Base-by-base conservation (phyloP, 2,797 vertebrate species). In the Chlorospingus flavigularis region DNA sequence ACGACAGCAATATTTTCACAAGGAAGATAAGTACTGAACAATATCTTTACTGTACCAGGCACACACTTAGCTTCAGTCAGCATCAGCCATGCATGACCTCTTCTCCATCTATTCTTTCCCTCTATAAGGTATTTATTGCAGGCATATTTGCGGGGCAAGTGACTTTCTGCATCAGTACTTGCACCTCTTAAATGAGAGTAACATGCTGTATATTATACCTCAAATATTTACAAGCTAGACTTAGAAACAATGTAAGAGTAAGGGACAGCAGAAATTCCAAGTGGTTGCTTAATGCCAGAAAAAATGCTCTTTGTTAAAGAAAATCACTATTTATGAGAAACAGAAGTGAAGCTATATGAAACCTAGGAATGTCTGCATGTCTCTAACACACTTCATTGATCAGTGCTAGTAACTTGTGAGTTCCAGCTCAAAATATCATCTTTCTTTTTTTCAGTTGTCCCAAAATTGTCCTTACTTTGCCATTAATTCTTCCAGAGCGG, bases 1-100 rank as follows among this genome's bases (percentile, higher is more conserved):
- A 70, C 83, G 97, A 88, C 43, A 93, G 88, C n/a, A 95, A 75
- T 94, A 94, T 96, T 96, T 95, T 94, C 48, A 91, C 25, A 95
- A 77, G 90, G 80, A 90, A 90, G 86, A 45, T 82, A 81, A 62
- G 3, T 87, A 88, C 53, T 67, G 54, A 96, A 93, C 77, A 96
- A 62, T 90, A 86, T 68, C 67, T 84, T 89, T 81, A 82, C 89
- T 88, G 65, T 91, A 67, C 30, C 24, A 68, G 73, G 53, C 58
- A 62, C 79, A 87, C 94, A 92, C 13, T 33, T 68, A 67, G 55
- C 50, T 92, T 84, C 90, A 28, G 12, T 90, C 74, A 31, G 37
- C 7, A 82, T 26, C 60, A 95, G 67, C 43, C 25, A 57, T 11
- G 24, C 57, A 42, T 18, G 35, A 83, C 33, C n/a, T 45, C 58